Base-by-base conservation (phyloP, 2,888 invertebrate species). In the Beris chalybata region DNA sequence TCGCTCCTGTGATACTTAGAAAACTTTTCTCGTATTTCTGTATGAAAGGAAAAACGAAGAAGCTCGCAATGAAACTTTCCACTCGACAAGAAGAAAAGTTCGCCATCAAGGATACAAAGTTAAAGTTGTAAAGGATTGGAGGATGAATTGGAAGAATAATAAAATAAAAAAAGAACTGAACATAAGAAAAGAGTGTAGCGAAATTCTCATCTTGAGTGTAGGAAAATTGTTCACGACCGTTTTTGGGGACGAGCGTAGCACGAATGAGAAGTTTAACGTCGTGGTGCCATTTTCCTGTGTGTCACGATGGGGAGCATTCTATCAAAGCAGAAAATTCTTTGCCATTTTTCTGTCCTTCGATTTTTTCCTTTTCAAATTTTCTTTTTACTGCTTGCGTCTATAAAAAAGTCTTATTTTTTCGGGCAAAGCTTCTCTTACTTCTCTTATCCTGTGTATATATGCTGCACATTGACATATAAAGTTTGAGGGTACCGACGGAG, bases 201-300 rank as follows among this genome's bases (percentile, higher is more conserved):
- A 29, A 50, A 50, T 61, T 61, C 13, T 50, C 50, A 61, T 61
- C 61, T 61, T 38, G 15, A 59, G 50, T 9, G 32, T 59, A 50
- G 61, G 50, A 61, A 61, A 61, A 48, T 61, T 61, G 50, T 64
- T 55, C 65, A 56, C 67, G 69, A 67, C 69, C 67, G 69, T 56
- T 69, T 69, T 67, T 69, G 69, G 66, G 69, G 69, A 69, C 69
- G 69, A 65, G 67, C 69, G 59, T 65, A 55, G 43, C 47, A 65
- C 66, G 69, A 69, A 69, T 69, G 69, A 55, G 54, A 52, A 64
- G 29, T 54, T 53, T 64, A 64, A 64, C 54, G 59, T 48, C 58
- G 55, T 66, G 68, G 66, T 54, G 68, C 54, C 38, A 66, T 68
- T 68, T 68, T 66, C 55, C 66, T 58, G 44, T 66, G 50, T 61